A percentile compares a stretch with the other conserved stretches of the same genome.
Evolutionary conservation across 2,888 invertebrate species (phyloP).

Genomic region (Synergus gifuensis): DNA sequence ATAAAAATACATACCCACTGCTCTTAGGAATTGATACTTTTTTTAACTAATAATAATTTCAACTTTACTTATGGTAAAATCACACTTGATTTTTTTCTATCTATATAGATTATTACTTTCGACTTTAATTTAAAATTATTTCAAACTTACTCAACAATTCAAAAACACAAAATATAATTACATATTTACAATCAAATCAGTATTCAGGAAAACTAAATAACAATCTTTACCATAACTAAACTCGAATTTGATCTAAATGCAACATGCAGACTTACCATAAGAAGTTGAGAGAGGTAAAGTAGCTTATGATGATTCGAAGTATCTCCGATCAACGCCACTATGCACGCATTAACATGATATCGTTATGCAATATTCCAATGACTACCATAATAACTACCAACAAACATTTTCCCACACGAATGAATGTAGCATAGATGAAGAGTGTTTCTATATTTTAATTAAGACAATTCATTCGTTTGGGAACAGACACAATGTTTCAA

Average conservation of each 20-base stretch:
- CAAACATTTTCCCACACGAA: constrained; percentile 18
- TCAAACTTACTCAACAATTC: not conserved
- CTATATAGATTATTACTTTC: not conserved
- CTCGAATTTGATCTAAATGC: constrained; percentile 44
- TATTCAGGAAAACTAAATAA: constrained; percentile 46
- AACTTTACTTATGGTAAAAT: constrained; percentile 59
- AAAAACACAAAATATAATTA: no score
- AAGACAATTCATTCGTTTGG: not conserved
- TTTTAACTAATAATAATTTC: constrained; percentile 51
- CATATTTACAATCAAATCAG: not conserved
- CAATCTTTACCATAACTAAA: constrained; percentile 59
- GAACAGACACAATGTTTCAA: not conserved
- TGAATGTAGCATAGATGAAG: constrained; percentile 78
- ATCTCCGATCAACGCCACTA: constrained; percentile 80
- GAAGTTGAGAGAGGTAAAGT: constrained; percentile 80
- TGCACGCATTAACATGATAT: constrained; percentile 69
- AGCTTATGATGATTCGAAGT: constrained; percentile 81
- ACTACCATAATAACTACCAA: constrained; percentile 40
- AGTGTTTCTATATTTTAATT: constrained; percentile 74
- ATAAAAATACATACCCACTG: constrained; percentile 65
- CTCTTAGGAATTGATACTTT: constrained; percentile 63
- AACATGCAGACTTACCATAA: constrained; percentile 79
- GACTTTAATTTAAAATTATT: not conserved
- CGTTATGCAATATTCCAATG: constrained; percentile 44
- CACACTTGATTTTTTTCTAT: not conserved